Percentiles rank a stretch among this genome's conserved stretches.
Evolutionary conservation across 2,888 invertebrate species (phyloP).

Genomic region (Pantelozetes paolii): DNA sequence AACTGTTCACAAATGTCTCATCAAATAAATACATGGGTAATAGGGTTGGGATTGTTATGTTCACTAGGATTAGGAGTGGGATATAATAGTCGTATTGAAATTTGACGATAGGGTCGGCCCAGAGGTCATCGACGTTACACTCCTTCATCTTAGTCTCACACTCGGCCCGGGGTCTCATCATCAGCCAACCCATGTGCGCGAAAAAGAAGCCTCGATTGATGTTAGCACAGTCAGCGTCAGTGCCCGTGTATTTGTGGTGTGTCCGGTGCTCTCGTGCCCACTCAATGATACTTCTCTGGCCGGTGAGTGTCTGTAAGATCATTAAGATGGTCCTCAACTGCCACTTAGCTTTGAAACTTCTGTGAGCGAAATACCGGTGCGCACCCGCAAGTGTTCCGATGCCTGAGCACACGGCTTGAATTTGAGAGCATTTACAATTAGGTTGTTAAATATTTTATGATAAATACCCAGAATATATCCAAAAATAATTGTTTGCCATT

Average conservation of each 20-base stretch:
- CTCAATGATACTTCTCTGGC: neutral
- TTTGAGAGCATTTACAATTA: neutral
- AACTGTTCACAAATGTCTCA: constrained; percentile 2
- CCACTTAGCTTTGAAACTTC: constrained; percentile 15
- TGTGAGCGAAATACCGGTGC: constrained; percentile 17
- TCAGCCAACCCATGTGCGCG: constrained; percentile 34
- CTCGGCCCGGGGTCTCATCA: constrained; percentile 3
- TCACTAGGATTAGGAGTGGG: neutral
- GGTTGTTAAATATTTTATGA: neutral
- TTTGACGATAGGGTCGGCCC: constrained; percentile 19
- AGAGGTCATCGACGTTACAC: neutral
- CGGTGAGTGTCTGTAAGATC: constrained; percentile 15
- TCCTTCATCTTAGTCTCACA: neutral
- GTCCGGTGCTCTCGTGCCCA: constrained; percentile 26
- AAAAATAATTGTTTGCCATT: constrained; percentile 18
- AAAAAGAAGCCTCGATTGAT: constrained; percentile 22
- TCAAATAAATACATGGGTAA: constrained; percentile 9
- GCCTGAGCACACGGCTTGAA: neutral
- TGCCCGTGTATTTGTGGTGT: constrained; percentile 20
- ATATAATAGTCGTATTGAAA: constrained; percentile 28
- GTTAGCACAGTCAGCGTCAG: constrained; percentile 12
- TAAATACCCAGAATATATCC: neutral
- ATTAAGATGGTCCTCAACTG: neutral
- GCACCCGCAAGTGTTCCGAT: constrained; percentile 31
- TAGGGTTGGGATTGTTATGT: neutral